Evolutionary conservation across 2,113 vertebrate genomes (phyloP).

Genomic region (Amblyopsis rosae): DNA sequence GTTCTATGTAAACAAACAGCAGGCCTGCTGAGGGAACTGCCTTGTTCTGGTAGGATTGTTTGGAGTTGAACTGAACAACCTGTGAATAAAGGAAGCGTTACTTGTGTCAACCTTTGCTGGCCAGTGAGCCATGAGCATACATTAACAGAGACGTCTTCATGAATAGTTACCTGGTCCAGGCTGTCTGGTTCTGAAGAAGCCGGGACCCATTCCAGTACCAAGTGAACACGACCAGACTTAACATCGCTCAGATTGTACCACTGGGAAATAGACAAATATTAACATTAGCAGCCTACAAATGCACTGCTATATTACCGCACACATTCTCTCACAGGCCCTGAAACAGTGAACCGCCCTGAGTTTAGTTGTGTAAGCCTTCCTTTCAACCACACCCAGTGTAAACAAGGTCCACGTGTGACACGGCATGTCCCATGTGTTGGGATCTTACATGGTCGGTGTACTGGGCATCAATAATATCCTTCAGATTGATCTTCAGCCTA

Average conservation of each 20-base stretch:
- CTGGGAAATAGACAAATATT: slow-evolving; percentile 59
- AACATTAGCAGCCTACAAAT: too few species aligned
- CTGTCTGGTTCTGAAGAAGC: slow-evolving; percentile 68
- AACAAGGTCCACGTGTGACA: background rate
- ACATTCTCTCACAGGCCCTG: background rate
- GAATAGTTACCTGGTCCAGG: slow-evolving; percentile 80
- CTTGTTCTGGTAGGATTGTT: slow-evolving; percentile 82
- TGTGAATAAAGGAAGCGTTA: slow-evolving; percentile 38
- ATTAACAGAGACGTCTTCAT: fast-evolving
- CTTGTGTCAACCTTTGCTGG: background rate
- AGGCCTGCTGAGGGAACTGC: slow-evolving; percentile 79
- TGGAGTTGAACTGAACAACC: slow-evolving; percentile 81
- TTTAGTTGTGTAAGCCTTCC: too few species aligned
- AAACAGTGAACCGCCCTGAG: background rate
- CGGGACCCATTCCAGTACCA: slow-evolving; percentile 84
- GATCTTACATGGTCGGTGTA: slow-evolving; percentile 83
- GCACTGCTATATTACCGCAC: too few species aligned
- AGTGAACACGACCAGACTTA: slow-evolving; percentile 84
- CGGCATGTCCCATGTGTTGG: background rate
- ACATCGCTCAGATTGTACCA: slow-evolving; percentile 87
- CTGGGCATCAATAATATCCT: slow-evolving; percentile 78
- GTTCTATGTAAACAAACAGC: slow-evolving; percentile 84
- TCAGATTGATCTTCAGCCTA: slow-evolving; percentile 85
- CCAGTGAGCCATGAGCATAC: background rate
- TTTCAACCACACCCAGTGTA: background rate